These are phyloP conservation scores for Alligator mississippiensis DNA, from an alignment of 2,113 vertebrate species.

Conservation along the genomic window DNA sequence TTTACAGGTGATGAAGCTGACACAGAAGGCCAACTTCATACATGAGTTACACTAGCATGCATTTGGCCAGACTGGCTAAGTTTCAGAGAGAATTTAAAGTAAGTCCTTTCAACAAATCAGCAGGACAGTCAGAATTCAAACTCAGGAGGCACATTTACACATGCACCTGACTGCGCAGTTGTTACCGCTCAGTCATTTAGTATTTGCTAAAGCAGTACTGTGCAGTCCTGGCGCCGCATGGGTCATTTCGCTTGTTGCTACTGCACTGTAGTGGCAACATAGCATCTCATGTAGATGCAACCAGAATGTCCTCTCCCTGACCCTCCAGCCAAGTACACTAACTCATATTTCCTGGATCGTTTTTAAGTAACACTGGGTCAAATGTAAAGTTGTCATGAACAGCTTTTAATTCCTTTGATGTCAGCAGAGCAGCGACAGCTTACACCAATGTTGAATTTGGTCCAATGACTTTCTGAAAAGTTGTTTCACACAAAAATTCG, in stretches of 20 bases:
- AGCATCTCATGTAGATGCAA: too few relatives aligned
- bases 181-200: too few relatives aligned
- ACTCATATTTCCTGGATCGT: not conserved
- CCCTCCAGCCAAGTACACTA: not conserved
- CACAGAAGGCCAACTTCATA: not conserved
- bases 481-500: not conserved
- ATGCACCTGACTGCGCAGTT: too few relatives aligned
- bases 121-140: not conserved
- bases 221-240: too few relatives aligned
- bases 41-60: not conserved
- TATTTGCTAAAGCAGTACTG: too few relatives aligned
- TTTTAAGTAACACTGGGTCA: not conserved
- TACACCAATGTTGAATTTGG: not conserved
- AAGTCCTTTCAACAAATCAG: not conserved
- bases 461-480: constrained; percentile 2
- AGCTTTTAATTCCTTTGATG: not conserved
- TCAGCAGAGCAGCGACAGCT: not conserved
- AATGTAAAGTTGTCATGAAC: not conserved
- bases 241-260: too few relatives aligned
- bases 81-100: constrained; percentile 38
- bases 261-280: too few relatives aligned
- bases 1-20: constrained; percentile 17
- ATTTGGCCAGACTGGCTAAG: constrained; percentile 16
- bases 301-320: not conserved
- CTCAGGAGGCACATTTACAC: too few relatives aligned